A percentile compares a stretch with the other conserved stretches of the same genome.
phyloP scores from a whole-genome alignment of 2,888 invertebrate genomes.

The Prenolepis imparis region DNA sequence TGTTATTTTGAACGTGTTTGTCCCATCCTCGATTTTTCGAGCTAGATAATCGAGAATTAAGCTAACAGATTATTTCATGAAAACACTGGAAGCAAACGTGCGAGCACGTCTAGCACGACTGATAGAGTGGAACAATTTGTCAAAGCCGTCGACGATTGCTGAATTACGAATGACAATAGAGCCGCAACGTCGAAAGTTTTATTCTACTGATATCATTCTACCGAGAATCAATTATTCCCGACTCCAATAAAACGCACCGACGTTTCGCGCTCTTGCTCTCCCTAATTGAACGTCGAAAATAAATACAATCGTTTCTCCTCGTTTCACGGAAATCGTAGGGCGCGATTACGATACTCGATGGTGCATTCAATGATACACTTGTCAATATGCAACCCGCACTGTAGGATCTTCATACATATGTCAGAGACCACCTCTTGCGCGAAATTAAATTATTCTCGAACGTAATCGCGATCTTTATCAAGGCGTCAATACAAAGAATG shows the following conservation, averaged over 20 bases:
- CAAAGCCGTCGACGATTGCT: slow-evolving; percentile 50
- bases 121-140: slow-evolving; percentile 49
- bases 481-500: background rate
- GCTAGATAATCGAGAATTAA: background rate
- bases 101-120: slow-evolving; percentile 17
- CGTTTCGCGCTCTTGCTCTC: slow-evolving; percentile 33
- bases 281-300: slow-evolving; percentile 61
- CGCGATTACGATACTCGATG: slow-evolving; percentile 69
- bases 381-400: slow-evolving; percentile 52
- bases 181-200: background rate
- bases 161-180: slow-evolving; percentile 32
- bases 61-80: background rate
- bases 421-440: slow-evolving; percentile 57
- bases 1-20: background rate
- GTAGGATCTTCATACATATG: slow-evolving; percentile 57
- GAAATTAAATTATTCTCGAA: slow-evolving; percentile 46
- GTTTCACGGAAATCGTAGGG: slow-evolving; percentile 53
- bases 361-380: slow-evolving; percentile 60
- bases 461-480: slow-evolving; percentile 31
- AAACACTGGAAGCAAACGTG: slow-evolving; percentile 16
- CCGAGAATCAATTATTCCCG: background rate
- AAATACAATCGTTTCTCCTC: slow-evolving; percentile 45
- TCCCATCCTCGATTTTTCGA: background rate
- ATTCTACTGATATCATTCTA: slow-evolving; percentile 24
- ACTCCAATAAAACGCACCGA: slow-evolving; percentile 18